Conservation (phyloP, 2,888 invertebrate genomes). For the Pseudanteris insignis region DNA sequence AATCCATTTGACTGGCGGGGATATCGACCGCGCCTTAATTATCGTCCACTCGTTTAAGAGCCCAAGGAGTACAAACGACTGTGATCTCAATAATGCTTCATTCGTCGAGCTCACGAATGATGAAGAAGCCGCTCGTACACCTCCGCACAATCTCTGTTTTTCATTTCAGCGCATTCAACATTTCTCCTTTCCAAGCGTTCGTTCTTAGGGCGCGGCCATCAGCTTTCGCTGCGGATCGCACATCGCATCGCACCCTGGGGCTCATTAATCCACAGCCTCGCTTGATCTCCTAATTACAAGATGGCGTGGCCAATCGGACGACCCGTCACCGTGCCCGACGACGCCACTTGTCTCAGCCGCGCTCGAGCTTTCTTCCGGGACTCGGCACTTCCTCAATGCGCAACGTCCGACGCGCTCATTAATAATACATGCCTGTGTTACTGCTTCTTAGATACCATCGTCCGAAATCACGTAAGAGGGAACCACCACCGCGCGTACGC, state of each 20-base stretch:
- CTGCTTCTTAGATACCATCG: too few species aligned
- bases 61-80: conserved; percentile 9
- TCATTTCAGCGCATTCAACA: conserved; percentile 9
- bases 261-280: conserved; percentile 63
- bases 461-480: too few species aligned
- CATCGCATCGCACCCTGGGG: conserved; percentile 52
- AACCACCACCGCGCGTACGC: too few species aligned
- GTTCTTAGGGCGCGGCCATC: too few species aligned
- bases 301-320: conserved; percentile 52
- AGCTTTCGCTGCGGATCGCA: conserved; percentile 16
- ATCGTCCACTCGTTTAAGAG: too few species aligned
- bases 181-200: too few species aligned
- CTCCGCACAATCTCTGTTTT: conserved; percentile 6
- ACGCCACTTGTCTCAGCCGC: conserved; percentile 5
- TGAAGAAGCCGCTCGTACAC: conserved; percentile 14
- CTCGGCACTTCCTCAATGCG: background rate
- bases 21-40: conserved; percentile 30
- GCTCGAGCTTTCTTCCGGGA: background rate
- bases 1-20: too few species aligned
- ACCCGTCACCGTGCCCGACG: conserved; percentile 19
- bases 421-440: too few species aligned
- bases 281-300: conserved; percentile 65
- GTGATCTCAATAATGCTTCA: conserved; percentile 25
- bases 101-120: conserved; percentile 8
- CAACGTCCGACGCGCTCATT: too few species aligned